Percentiles rank a stretch among this genome's conserved stretches.
phyloP scores from a whole-genome alignment of 1,140 invertebrate species.

The Rhizoglyphus robini region DNA sequence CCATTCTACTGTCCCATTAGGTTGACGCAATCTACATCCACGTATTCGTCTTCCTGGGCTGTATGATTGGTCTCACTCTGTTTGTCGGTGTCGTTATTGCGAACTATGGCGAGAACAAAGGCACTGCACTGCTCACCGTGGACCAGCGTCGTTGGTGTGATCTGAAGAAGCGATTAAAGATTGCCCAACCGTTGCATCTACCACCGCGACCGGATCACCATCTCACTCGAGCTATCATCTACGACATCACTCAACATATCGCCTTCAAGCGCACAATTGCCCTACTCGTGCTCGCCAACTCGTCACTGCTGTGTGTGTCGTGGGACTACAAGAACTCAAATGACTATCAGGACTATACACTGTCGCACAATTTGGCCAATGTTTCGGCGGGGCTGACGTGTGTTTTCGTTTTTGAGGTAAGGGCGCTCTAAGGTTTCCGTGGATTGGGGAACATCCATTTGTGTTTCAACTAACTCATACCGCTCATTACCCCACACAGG shows the following conservation, averaged over 20 bases:
- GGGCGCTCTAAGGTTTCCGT: too few species aligned
- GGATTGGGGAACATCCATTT: too few species aligned
- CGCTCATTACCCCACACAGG: slow-evolving; percentile 43
- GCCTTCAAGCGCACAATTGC: slow-evolving; percentile 90
- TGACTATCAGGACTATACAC: slow-evolving; percentile 40
- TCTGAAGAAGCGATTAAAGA: slow-evolving; percentile 95
- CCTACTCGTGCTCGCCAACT: slow-evolving; percentile 78
- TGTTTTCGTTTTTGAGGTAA: slow-evolving; percentile 16
- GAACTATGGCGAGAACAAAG: slow-evolving; percentile 99
- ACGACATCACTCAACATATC: slow-evolving; percentile 94
- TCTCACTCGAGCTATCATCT: slow-evolving; percentile 80
- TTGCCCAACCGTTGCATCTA: slow-evolving; percentile 93
- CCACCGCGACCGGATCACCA: slow-evolving; percentile 70
- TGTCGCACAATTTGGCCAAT: slow-evolving; percentile 66
- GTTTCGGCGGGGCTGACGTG: slow-evolving; percentile 61
- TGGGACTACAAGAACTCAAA: slow-evolving; percentile 43
- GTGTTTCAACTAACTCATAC: slow-evolving; percentile 22
- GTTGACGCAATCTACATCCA: slow-evolving; percentile 95
- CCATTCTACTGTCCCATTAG: slow-evolving; percentile 37
- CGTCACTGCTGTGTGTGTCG: slow-evolving; percentile 67
- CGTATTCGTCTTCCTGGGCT: slow-evolving; percentile 97
- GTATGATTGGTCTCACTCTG: slow-evolving; percentile 96
- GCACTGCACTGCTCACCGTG: slow-evolving; percentile 92
- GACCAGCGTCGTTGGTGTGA: slow-evolving; percentile 99
- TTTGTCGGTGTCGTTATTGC: slow-evolving; percentile 99